Conservation (phyloP, 2,113 vertebrate species). For the Isurus oxyrinchus region DNA sequence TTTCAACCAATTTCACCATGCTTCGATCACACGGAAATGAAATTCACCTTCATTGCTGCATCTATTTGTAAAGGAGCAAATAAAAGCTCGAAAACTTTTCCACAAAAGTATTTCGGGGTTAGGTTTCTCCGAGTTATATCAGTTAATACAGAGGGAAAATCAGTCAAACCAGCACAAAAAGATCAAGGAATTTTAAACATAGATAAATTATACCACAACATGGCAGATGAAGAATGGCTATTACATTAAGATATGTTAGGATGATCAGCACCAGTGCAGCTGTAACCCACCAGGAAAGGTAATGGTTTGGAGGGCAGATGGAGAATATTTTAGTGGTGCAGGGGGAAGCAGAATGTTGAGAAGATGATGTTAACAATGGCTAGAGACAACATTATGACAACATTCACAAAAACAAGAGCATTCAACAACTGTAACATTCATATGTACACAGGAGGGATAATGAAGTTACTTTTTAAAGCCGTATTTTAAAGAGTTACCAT, state of each 20-base stretch:
- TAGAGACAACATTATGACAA: not conserved
- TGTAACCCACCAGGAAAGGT: not conserved
- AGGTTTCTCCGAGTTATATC: not conserved
- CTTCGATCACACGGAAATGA: not conserved
- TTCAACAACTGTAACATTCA: not conserved
- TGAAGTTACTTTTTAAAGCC: not conserved
- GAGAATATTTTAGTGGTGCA: not conserved
- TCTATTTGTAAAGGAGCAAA: not conserved
- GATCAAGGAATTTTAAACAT: not conserved
- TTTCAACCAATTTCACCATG: not conserved
- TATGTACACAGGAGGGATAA: not conserved
- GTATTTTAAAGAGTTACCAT: not conserved
- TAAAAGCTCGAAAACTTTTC: not conserved
- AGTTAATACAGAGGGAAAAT: not conserved
- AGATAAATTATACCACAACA: not conserved
- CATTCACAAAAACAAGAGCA: not conserved
- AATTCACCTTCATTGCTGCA: not conserved
- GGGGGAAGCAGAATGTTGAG: not conserved
- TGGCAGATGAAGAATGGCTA: not conserved
- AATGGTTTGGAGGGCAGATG: not conserved
- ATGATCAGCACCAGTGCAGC: not conserved
- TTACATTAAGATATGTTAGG: not conserved
- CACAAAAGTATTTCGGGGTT: not conserved
- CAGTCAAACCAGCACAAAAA: not conserved
- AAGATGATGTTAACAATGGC: not conserved